Percentiles rank a stretch among this genome's conserved stretches.
These are phyloP conservation scores for Dione vanillae DNA, from an alignment of 2,888 invertebrate genomes.

Conservation along the genomic window DNA sequence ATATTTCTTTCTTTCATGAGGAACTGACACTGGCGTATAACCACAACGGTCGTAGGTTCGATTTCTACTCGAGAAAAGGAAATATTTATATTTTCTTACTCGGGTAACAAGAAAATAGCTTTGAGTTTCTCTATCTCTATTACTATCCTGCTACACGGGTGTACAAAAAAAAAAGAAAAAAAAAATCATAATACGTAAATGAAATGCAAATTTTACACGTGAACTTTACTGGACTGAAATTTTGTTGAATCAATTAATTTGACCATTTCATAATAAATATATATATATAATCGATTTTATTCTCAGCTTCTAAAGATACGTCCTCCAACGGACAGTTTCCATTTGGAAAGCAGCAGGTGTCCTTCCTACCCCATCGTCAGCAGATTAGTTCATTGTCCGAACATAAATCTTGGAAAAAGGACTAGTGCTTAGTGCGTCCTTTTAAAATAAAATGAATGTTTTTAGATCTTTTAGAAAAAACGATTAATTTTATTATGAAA, in stretches of 20 bases:
- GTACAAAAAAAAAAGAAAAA: no score
- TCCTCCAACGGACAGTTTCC: conserved; percentile 40
- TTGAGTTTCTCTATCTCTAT: no score
- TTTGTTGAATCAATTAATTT: not conserved
- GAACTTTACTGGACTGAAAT: no score
- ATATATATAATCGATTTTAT: conserved; percentile 5
- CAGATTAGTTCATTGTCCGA: conserved; percentile 73
- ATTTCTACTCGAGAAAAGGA: no score
- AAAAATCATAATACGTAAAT: no score
- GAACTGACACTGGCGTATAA: no score
- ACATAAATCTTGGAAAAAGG: conserved; percentile 69
- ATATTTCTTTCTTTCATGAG: no score
- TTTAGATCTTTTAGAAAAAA: conserved; percentile 5
- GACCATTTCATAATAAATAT: not conserved
- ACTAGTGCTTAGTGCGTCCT: conserved; percentile 63
- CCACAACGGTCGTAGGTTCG: no score
- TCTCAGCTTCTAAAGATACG: conserved; percentile 35
- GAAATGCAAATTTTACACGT: no score
- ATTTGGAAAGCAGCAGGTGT: conserved; percentile 64
- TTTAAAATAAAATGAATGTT: conserved; percentile 49
- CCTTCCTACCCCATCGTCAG: conserved; percentile 75
- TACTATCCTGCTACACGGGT: no score
- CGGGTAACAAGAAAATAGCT: no score
- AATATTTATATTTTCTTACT: no score
- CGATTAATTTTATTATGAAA: not conserved